Evolutionary conservation across 2,797 vertebrate species (phyloP).

Genomic region (Danio tinwini): DNA sequence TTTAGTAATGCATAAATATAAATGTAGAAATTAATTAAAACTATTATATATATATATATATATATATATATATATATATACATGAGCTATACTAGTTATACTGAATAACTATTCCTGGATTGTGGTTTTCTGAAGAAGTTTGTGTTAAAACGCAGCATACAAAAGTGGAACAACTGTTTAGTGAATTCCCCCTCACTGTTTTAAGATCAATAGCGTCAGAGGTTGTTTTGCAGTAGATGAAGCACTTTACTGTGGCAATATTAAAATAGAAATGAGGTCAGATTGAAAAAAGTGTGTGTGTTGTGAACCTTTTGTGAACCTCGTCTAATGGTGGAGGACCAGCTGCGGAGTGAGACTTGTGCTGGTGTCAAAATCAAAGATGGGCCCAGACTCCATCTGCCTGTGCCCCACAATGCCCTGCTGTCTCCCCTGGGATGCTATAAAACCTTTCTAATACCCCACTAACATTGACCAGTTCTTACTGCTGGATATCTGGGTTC

Average conservation of each 20-base stretch:
- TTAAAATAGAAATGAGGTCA: conserved; percentile 39
- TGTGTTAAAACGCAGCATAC: too few species aligned
- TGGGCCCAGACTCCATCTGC: conserved; percentile 37
- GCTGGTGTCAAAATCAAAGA: conserved; percentile 35
- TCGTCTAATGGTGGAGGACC: conserved; percentile 35
- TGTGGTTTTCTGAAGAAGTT: too few species aligned
- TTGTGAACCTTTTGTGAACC: conserved; percentile 44
- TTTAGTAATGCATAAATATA: too few species aligned
- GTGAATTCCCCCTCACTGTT: too few species aligned
- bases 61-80: too few species aligned
- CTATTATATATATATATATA: too few species aligned
- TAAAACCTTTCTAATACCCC: conserved; percentile 16
- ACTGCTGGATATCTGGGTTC: neutral
- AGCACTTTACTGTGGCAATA: neutral
- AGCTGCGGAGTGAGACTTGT: conserved; percentile 29
- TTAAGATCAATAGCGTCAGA: too few species aligned
- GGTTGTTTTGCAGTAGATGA: neutral
- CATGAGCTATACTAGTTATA: too few species aligned
- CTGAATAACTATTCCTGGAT: too few species aligned
- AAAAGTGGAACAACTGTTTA: too few species aligned
- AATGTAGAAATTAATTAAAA: too few species aligned
- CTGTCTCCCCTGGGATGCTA: conserved; percentile 27
- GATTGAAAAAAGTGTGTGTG: neutral
- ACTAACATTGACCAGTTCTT: neutral
- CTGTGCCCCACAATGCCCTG: conserved; percentile 23